Evolutionary conservation across 2,888 invertebrate genomes (phyloP).

Genomic region (Tetragonisca angustula): DNA sequence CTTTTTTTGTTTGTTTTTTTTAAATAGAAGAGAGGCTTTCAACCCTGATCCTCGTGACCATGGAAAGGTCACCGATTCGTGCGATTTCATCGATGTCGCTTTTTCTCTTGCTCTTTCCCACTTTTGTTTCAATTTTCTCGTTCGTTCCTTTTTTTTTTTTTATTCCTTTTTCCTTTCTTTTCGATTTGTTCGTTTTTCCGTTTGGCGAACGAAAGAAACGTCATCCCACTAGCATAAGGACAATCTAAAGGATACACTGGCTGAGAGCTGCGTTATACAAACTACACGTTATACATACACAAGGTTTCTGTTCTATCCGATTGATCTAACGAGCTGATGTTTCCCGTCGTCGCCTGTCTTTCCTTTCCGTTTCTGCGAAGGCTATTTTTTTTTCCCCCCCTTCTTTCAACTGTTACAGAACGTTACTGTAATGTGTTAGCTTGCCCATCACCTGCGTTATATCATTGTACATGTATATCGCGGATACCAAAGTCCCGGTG

Average conservation of each 20-base stretch:
- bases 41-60: slow-evolving; percentile 62
- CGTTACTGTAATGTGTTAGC: slow-evolving; percentile 31
- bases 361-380: slow-evolving; percentile 69
- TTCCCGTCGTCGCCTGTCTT: slow-evolving; percentile 68
- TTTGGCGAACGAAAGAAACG: slow-evolving; percentile 10
- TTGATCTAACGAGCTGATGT: slow-evolving; percentile 63
- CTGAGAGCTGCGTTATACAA: slow-evolving; percentile 34
- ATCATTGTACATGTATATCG: slow-evolving; percentile 8
- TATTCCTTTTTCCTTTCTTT: background rate
- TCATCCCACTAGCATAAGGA: slow-evolving; percentile 16
- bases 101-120: slow-evolving; percentile 7
- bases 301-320: background rate
- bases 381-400: no score
- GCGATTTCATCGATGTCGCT: slow-evolving; percentile 60
- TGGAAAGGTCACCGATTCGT: slow-evolving; percentile 69
- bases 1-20: background rate
- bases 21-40: slow-evolving; percentile 27
- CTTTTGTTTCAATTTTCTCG: background rate
- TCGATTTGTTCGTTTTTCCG: background rate
- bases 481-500: slow-evolving; percentile 22
- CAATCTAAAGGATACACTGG: slow-evolving; percentile 24
- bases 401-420: background rate
- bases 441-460: slow-evolving; percentile 40
- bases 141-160: background rate
- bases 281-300: background rate